Conservation (phyloP, 2,113 vertebrate species). For the Tragulus kanchil region DNA sequence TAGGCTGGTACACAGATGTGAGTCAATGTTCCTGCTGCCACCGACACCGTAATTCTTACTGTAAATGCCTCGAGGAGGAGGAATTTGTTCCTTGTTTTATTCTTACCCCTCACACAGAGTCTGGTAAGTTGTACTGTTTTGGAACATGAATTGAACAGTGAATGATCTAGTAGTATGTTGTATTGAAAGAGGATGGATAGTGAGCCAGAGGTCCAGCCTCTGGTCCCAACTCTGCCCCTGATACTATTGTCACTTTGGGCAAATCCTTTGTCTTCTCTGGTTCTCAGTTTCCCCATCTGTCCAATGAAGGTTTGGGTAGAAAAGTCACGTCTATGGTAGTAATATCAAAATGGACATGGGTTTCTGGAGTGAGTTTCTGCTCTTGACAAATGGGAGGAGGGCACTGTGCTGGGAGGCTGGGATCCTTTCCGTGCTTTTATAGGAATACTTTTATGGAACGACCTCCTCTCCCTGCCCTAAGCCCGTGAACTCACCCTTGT, state of each 20-base stretch:
- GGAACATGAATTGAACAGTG: not conserved
- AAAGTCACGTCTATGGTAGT: not conserved
- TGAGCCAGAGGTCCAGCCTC: not conserved
- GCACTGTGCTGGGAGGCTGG: not conserved
- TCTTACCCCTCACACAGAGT: not conserved
- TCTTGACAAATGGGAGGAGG: not conserved
- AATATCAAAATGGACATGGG: not conserved
- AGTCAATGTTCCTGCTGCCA: not conserved
- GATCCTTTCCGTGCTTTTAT: not conserved
- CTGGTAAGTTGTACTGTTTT: not conserved
- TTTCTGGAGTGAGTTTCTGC: not conserved
- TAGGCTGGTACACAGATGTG: rapidly evolving
- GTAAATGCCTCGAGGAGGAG: not conserved
- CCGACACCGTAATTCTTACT: not conserved
- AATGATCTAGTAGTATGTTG: not conserved
- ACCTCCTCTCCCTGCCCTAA: not conserved
- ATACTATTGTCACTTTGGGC: not conserved
- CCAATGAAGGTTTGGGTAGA: not conserved
- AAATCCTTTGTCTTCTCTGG: not conserved
- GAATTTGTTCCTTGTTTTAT: not conserved
- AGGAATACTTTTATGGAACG: not conserved
- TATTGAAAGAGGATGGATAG: not conserved
- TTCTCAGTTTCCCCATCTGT: not conserved
- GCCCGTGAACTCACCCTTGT: not conserved
- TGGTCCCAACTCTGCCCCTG: not conserved